Base-by-base conservation (phyloP, 2,797 vertebrate species). In the Phrynocephalus guinanensis region DNA sequence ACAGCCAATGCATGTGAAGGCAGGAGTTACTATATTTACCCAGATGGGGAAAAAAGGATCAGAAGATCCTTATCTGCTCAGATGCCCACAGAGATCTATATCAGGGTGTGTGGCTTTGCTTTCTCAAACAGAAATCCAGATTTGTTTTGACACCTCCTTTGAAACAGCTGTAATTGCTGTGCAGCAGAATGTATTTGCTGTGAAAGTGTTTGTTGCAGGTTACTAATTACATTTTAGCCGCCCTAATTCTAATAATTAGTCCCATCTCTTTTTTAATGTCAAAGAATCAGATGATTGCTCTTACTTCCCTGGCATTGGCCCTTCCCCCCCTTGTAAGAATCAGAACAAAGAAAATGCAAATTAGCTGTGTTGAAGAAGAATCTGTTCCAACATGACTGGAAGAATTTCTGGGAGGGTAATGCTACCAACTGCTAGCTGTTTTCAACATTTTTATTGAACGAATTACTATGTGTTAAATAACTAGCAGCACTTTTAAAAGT, bases 231-330 rank as follows among this genome's bases (percentile, higher is more conserved):
- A 67, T n/a, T 86, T 83, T 33, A 89, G 48, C 26, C 1, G 1
- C 77, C 24, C 0, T 84, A n/a, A 84, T 10, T 9, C 48, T 71
- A 67, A 44, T 86, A 86, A 68, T 86, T 71, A 87, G 67, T 84
- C 28, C 1, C 26, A 26, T 73, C 10, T 82, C 6, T 79, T 67
- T 73, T 89, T 86, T 13, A 44, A 11, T 84, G 20, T 83, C 76
- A 84, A 88, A 89, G 52, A 70, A 79, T 80, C 6, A 44, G 22
- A 48, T 63, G 16, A 68, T 90, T 91, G 44, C 75, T 73, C 72
- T 84, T 66, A 24, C 56, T 10, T 50, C 63, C 16, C 77, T 75
- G 18, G 30, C 18, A 67, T 67, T 68, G 24, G 56, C 33, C 20
- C 56, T 28, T 22, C 56, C 18, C 56, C 13, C 1, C 81, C 28